Evolutionary conservation across 2,888 invertebrate species (phyloP), one percentile per base, ranked within the genome.

Genomic region (Epirrhoe alternata): DNA sequence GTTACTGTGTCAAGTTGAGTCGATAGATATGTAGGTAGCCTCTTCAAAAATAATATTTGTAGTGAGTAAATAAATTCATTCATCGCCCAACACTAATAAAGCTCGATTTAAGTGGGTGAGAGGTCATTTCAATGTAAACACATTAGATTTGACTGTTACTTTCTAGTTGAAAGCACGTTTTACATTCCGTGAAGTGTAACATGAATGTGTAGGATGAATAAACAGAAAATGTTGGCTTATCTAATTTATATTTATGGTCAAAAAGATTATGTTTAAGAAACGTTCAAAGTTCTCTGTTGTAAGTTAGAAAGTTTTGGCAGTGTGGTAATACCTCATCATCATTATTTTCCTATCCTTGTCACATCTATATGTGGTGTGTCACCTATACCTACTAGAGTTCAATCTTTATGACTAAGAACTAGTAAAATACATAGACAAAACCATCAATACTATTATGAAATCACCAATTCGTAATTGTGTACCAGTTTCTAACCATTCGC

Each of bases 161-260:
- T 73, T 73, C 71, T 73, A 72, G 60, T 66, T 68, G 68, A 73
- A 73, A 73, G 69, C 58, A 70, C 33, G 54, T 55, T 61, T 70
- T 61, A 51, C 49, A 35, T 61, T 66, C 45, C 54, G 51, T 60
- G 42, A 66, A 64, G 17, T 63, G 55, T 55, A 62, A 54, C 56
- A 61, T 58, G 45, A 35, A 47, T 55, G 62, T 54, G 66, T 60
- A 50, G 61, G 66, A 45, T 14, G 52, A 33, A 50, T 45, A 14
- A 42, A 51, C 24, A 57, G 45, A 57, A 49, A 33, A 10, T 6
- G 10, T n/a, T 1, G n/a, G 6, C 14, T 54, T 35, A 35, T 35
- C 5, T 54, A 16, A 17, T 35, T 38, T 24, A 24, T 24, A 24
- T 54, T 52, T 33, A 52, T 14, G 6, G 52, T 14, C 31, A 33